These are phyloP conservation scores for Ranitomeya variabilis DNA, from an alignment of 2,113 vertebrate genomes.

Conservation along the genomic window DNA sequence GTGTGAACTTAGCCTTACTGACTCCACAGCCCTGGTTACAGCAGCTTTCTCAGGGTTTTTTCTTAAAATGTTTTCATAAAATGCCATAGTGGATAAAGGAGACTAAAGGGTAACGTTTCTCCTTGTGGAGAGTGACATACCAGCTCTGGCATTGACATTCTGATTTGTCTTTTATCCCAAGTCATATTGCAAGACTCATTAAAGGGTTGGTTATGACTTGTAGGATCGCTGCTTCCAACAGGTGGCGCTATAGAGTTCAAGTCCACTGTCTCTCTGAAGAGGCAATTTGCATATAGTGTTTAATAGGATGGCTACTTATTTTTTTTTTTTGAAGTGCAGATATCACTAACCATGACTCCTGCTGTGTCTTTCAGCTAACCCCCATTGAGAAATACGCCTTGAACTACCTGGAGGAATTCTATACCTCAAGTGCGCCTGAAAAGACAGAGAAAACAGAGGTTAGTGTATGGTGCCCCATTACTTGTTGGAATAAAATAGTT, in stretches of 20 bases:
- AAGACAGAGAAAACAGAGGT: slow-evolving; percentile 68
- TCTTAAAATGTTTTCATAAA: not conserved
- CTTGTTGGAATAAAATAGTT: not conserved
- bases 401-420: slow-evolving; percentile 88
- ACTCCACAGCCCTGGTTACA: not conserved
- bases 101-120: too few relatives aligned
- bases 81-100: not conserved
- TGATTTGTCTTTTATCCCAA: too few relatives aligned
- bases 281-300: not conserved
- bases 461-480: slow-evolving; percentile 37
- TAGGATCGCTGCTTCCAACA: too few relatives aligned
- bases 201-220: too few relatives aligned
- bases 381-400: slow-evolving; percentile 94
- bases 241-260: too few relatives aligned
- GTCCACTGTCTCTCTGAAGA: too few relatives aligned
- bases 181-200: too few relatives aligned
- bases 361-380: slow-evolving; percentile 77
- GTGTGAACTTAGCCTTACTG: too few relatives aligned
- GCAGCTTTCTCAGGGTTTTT: not conserved
- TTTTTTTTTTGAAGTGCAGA: not conserved
- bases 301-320: not conserved
- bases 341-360: not conserved
- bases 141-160: too few relatives aligned
- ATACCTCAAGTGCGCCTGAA: slow-evolving; percentile 67
- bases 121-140: too few relatives aligned